Percentiles rank a stretch among this genome's conserved stretches.
phyloP scores from a whole-genome alignment of 2,888 invertebrate species.

The Empis stercorea region DNA sequence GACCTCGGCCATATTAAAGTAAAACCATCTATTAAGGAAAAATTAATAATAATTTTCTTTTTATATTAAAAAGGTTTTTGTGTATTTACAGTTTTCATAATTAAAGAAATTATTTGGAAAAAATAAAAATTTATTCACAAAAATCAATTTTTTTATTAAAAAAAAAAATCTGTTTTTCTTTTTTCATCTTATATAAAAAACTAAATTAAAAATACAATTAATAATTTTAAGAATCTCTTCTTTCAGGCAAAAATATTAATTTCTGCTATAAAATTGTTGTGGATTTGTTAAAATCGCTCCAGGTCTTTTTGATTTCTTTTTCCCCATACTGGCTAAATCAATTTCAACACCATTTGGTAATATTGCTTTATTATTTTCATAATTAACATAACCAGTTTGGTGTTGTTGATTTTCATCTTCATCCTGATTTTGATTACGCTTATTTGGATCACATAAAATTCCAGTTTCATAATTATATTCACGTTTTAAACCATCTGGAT shows the following conservation, averaged over 20 bases:
- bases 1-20: slow-evolving; percentile 43
- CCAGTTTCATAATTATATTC: slow-evolving; percentile 76
- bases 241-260: background rate
- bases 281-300: slow-evolving; percentile 22
- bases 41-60: too few species aligned
- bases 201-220: too few species aligned
- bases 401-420: slow-evolving; percentile 30
- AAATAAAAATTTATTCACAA: too few species aligned
- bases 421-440: slow-evolving; percentile 36
- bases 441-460: slow-evolving; percentile 44
- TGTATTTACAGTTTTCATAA: too few species aligned
- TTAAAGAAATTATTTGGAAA: too few species aligned
- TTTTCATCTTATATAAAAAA: too few species aligned
- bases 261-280: slow-evolving; percentile 5
- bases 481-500: slow-evolving; percentile 68
- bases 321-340: slow-evolving; percentile 56
- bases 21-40: too few species aligned
- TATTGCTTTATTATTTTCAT: slow-evolving; percentile 59
- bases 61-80: too few species aligned
- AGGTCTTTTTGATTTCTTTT: slow-evolving; percentile 54
- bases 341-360: slow-evolving; percentile 59
- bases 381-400: slow-evolving; percentile 55
- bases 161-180: too few species aligned
- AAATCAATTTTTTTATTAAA: too few species aligned
- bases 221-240: too few species aligned